A percentile compares a stretch with the other conserved stretches of the same genome.
These are phyloP conservation scores for Eulemur rufifrons DNA, from an alignment of 2,113 vertebrate species.

Conservation along the genomic window DNA sequence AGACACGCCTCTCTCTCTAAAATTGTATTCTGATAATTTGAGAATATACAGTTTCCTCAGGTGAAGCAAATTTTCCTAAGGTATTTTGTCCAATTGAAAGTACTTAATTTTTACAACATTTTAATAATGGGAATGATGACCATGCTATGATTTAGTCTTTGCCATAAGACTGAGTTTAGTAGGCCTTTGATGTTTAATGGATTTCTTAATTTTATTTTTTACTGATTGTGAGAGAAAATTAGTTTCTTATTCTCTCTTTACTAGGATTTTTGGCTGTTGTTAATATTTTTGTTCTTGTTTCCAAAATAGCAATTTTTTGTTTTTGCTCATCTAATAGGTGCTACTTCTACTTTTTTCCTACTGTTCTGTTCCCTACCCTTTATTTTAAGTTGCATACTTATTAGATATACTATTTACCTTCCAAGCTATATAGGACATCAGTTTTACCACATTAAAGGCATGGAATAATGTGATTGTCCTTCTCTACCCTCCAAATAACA, in stretches of 20 bases:
- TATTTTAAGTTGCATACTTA: background rate
- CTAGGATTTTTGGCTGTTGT: background rate
- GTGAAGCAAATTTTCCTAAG: background rate
- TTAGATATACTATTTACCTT: background rate
- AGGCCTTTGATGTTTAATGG: background rate
- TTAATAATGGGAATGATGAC: background rate
- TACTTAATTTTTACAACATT: background rate
- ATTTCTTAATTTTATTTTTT: background rate
- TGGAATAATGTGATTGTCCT: background rate
- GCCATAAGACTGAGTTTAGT: background rate
- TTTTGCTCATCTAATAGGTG: background rate
- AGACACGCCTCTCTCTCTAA: background rate
- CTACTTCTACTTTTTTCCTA: background rate
- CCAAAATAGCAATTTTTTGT: background rate
- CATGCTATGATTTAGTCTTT: background rate
- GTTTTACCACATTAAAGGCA: background rate
- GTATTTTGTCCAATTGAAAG: background rate
- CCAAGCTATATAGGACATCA: background rate
- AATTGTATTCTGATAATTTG: background rate
- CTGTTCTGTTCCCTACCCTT: background rate
- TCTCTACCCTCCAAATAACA: background rate
- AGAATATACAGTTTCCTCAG: background rate
- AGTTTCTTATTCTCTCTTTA: background rate
- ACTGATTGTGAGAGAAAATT: background rate
- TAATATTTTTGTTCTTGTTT: background rate